A percentile compares a stretch with the other conserved stretches of the same genome.
These are phyloP conservation scores for Theretra japonica DNA, from an alignment of 2,888 invertebrate genomes.

Conservation along the genomic window DNA sequence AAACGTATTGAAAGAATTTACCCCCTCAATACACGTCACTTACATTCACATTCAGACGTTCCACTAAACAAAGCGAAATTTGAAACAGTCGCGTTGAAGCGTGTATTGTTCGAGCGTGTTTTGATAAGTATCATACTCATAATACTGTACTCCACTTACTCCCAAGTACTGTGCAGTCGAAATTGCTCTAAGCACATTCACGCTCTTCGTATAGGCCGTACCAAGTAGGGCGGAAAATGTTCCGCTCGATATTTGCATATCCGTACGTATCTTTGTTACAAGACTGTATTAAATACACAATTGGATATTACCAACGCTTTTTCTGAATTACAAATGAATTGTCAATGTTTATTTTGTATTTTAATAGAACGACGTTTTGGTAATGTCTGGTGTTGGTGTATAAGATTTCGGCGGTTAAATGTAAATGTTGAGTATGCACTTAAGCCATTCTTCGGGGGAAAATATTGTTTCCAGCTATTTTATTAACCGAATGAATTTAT, in stretches of 20 bases:
- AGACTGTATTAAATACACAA: conserved; percentile 12
- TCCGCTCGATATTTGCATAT: conserved; percentile 31
- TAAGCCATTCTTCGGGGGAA: too few relatives aligned
- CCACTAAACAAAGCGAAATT: not conserved
- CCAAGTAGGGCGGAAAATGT: conserved; percentile 32
- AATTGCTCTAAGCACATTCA: conserved; percentile 48
- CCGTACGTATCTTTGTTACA: conserved; percentile 10
- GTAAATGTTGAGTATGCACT: too few relatives aligned
- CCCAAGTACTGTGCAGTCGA: conserved; percentile 38
- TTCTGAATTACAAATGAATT: not conserved
- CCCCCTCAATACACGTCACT: too few relatives aligned
- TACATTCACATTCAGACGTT: not conserved
- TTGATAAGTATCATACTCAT: conserved; percentile 57
- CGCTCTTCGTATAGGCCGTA: conserved; percentile 32
- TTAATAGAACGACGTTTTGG: not conserved
- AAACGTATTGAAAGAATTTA: too few relatives aligned
- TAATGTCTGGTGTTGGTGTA: not conserved
- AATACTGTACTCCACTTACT: conserved; percentile 36
- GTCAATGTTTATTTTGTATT: not conserved
- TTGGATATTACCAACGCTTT: conserved; percentile 1
- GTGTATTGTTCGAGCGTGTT: conserved; percentile 56
- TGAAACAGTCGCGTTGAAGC: conserved; percentile 37
- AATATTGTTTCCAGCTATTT: too few relatives aligned
- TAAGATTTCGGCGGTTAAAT: not conserved
- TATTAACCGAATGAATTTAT: too few relatives aligned